Conservation (phyloP, 1,140 invertebrate genomes). For the Thrips palmi region DNA sequence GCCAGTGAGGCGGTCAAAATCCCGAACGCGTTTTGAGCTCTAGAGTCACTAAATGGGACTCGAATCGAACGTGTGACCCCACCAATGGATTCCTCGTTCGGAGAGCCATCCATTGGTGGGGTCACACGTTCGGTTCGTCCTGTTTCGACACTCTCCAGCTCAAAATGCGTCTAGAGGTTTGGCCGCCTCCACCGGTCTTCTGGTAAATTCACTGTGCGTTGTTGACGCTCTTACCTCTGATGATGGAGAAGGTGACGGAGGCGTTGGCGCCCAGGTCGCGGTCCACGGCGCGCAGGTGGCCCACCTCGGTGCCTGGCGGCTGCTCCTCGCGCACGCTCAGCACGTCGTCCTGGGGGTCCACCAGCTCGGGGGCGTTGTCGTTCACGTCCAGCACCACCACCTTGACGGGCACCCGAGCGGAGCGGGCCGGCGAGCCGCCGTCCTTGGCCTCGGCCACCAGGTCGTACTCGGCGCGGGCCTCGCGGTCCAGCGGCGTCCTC, state of each 20-base stretch:
- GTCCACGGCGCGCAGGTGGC: constrained; percentile 67
- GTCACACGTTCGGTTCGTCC: no score
- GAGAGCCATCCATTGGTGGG: no score
- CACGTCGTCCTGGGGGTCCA: constrained; percentile 70
- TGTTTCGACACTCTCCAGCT: no score
- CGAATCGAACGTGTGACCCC: no score
- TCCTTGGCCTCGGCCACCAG: constrained; percentile 71
- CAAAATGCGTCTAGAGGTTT: no score
- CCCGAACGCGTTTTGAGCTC: no score
- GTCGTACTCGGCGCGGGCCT: constrained; percentile 56
- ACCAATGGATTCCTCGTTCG: no score
- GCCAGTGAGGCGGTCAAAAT: no score
- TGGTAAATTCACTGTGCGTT: no score
- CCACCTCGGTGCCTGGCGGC: constrained; percentile 66
- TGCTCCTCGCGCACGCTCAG: constrained; percentile 78
- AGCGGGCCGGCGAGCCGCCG: constrained; percentile 56
- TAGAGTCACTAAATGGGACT: no score
- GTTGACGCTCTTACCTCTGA: constrained; percentile 45
- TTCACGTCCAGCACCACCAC: constrained; percentile 69
- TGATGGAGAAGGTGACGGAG: constrained; percentile 67
- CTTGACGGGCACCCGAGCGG: constrained; percentile 48
- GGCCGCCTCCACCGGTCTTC: no score
- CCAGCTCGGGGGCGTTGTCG: constrained; percentile 75
- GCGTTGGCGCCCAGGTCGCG: constrained; percentile 75
- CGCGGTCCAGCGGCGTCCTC: constrained; percentile 62